A percentile compares a stretch with the other conserved stretches of the same genome.
Evolutionary conservation across 2,888 invertebrate species (phyloP).

Genomic region (Seira musarum): DNA sequence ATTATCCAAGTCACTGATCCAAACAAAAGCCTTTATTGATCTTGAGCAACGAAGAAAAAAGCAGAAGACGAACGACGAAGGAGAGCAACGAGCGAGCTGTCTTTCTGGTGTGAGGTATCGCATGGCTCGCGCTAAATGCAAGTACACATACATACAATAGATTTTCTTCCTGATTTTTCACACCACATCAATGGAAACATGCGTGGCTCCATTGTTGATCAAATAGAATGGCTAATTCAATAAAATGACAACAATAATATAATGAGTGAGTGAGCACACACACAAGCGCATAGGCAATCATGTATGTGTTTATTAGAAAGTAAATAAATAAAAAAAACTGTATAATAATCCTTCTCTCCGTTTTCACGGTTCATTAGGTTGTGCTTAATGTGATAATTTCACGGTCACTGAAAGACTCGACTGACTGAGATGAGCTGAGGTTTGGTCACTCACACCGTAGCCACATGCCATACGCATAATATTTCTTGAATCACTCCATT

Average conservation of each 20-base stretch:
- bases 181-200: conserved; percentile 12
- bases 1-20: conserved; percentile 12
- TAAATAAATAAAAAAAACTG: background rate
- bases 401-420: conserved; percentile 38
- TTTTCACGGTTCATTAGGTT: conserved; percentile 45
- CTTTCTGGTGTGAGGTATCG: background rate
- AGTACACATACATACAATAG: background rate
- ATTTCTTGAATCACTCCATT: background rate
- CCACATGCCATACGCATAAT: background rate
- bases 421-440: background rate
- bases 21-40: conserved; percentile 15
- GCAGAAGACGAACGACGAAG: no score
- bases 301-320: background rate
- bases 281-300: no score
- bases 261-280: background rate
- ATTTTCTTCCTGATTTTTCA: conserved; percentile 5
- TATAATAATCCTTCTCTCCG: conserved; percentile 9
- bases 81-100: background rate
- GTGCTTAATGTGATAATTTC: conserved; percentile 47
- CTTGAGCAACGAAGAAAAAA: no score
- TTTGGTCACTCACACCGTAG: background rate
- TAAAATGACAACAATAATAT: conserved; percentile 1
- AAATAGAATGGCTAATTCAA: conserved; percentile 6
- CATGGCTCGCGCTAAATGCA: background rate
- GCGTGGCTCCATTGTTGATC: conserved; percentile 11